These are phyloP conservation scores for Brachymystax lenok DNA, from an alignment of 2,797 vertebrate genomes.

Conservation along the genomic window DNA sequence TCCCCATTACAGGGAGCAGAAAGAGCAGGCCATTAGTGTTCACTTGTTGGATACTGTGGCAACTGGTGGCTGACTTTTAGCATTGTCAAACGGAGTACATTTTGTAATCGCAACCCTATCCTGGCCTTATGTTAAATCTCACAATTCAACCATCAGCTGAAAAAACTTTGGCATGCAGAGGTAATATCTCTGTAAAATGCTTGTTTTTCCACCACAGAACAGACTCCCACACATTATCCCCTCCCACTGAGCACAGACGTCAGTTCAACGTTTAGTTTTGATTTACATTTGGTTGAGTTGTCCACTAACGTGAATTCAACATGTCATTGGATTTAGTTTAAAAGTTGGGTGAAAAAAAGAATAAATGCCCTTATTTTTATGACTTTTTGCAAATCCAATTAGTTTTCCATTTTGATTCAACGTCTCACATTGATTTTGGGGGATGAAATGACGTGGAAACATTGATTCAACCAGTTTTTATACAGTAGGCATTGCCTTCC, in stretches of 20 bases:
- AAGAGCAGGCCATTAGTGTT: not conserved
- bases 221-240: not conserved
- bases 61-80: not conserved
- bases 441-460: too few relatives aligned
- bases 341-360: too few relatives aligned
- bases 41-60: not conserved
- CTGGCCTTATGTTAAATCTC: not conserved
- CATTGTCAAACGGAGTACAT: not conserved
- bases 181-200: not conserved
- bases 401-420: too few relatives aligned
- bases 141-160: not conserved
- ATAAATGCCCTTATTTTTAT: too few relatives aligned
- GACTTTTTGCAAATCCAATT: too few relatives aligned
- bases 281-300: too few relatives aligned
- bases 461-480: too few relatives aligned
- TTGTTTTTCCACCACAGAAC: not conserved
- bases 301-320: too few relatives aligned
- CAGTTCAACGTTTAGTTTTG: too few relatives aligned
- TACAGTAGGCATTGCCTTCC: not conserved
- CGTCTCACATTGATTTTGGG: too few relatives aligned
- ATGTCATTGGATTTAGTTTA: too few relatives aligned
- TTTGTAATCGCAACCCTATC: not conserved
- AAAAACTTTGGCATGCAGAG: not conserved
- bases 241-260: too few relatives aligned
- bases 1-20: not conserved